These are phyloP conservation scores for Notoglanidium macrostoma DNA, from an alignment of 2,797 vertebrate species.

Conservation along the genomic window DNA sequence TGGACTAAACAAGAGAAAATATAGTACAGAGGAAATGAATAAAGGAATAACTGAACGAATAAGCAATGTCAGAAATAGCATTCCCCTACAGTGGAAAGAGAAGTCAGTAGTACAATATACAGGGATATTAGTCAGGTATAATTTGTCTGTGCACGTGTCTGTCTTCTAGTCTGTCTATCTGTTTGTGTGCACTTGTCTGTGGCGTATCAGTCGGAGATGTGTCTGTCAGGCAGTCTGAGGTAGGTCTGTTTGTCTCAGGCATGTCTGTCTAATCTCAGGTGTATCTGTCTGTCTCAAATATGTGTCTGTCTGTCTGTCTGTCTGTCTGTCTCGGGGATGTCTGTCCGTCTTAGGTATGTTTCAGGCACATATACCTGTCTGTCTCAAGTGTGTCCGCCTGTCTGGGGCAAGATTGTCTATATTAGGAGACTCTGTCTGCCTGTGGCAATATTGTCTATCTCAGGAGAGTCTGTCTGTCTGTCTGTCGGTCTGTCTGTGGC, in stretches of 20 bases:
- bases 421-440: too few relatives aligned
- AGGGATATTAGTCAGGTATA: neutral
- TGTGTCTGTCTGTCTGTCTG: neutral
- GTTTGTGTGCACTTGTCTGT: neutral
- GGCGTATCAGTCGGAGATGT: neutral
- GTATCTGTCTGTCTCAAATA: neutral
- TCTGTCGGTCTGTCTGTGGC: too few relatives aligned
- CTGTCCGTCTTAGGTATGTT: neutral
- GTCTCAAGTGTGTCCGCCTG: neutral
- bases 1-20: constrained; percentile 77
- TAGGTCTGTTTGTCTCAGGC: neutral
- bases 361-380: neutral
- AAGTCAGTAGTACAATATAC: too few relatives aligned
- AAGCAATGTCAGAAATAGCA: constrained; percentile 10
- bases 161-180: neutral
- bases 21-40: constrained; percentile 53
- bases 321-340: neutral
- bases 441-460: neutral
- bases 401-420: neutral
- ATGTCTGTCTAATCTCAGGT: neutral
- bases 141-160: neutral
- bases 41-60: constrained; percentile 40
- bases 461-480: neutral
- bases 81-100: neutral
- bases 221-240: neutral